Percentiles rank a stretch among this genome's conserved stretches.
These are phyloP conservation scores for Tachysurus fulvidraco DNA, from an alignment of 2,113 vertebrate species.

Conservation along the genomic window DNA sequence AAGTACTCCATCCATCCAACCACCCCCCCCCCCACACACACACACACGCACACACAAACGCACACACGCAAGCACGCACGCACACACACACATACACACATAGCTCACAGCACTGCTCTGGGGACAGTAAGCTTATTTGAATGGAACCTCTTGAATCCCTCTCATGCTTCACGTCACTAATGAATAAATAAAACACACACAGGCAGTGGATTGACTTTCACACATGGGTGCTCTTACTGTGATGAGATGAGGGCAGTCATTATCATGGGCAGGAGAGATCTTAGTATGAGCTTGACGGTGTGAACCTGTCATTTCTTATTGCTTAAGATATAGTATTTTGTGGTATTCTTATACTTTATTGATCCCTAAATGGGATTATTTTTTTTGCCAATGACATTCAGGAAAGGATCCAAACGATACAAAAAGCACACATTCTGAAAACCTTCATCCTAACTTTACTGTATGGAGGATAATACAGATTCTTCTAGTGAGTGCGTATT, in stretches of 20 bases:
- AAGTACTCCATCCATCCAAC: conserved; percentile 71
- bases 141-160: conserved; percentile 62
- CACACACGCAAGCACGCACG: conserved; percentile 47
- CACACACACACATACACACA: conserved; percentile 46
- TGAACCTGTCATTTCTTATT: conserved; percentile 34
- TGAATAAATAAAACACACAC: conserved; percentile 79
- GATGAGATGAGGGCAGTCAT: conserved; percentile 69
- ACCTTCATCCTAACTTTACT: background rate
- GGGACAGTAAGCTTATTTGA: conserved; percentile 75
- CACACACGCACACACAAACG: conserved; percentile 1
- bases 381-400: conserved; percentile 14
- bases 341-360: conserved; percentile 32
- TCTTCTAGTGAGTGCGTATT: background rate
- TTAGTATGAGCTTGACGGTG: conserved; percentile 22
- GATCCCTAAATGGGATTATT: conserved; percentile 8
- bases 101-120: conserved; percentile 58
- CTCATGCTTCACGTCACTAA: conserved; percentile 72
- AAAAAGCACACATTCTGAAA: background rate
- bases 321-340: conserved; percentile 10
- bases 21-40: conserved; percentile 41
- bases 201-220: conserved; percentile 75
- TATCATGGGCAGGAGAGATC: conserved; percentile 28
- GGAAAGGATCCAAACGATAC: conserved; percentile 6
- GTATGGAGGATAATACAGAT: background rate
- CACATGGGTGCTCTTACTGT: conserved; percentile 68